A percentile compares a stretch with the other conserved stretches of the same genome.
Evolutionary conservation across 2,888 invertebrate genomes (phyloP).

Genomic region (Mythimna pallens): DNA sequence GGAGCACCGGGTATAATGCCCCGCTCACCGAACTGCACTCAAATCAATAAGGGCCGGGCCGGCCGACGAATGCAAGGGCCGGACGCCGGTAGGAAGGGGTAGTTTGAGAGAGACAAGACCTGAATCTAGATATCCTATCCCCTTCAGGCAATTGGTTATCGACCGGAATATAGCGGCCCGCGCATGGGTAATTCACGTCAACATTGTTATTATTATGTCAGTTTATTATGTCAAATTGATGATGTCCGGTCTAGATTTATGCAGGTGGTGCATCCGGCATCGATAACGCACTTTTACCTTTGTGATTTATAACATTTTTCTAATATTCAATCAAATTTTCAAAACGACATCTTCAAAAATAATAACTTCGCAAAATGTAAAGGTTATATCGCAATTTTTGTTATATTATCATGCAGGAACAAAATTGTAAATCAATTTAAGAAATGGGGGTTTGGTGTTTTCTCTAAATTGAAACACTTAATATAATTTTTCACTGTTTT

Average conservation of each 20-base stretch:
- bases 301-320: conserved; percentile 18
- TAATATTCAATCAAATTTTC: neutral
- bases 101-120: conserved; percentile 86
- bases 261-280: conserved; percentile 52
- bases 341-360: conserved; percentile 3
- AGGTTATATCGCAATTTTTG: conserved; percentile 17
- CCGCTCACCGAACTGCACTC: conserved; percentile 56
- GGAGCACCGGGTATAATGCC: conserved; percentile 73
- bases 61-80: conserved; percentile 36
- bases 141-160: conserved; percentile 84
- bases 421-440: neutral
- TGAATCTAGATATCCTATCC: conserved; percentile 86
- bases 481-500: conserved; percentile 16
- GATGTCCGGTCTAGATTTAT: conserved; percentile 49
- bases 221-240: conserved; percentile 46
- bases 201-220: conserved; percentile 51
- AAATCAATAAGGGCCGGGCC: conserved; percentile 79
- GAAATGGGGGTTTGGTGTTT: neutral
- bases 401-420: neutral
- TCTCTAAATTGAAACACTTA: neutral
- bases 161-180: conserved; percentile 67
- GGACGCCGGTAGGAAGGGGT: conserved; percentile 37
- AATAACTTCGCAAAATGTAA: conserved; percentile 13
- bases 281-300: conserved; percentile 41
- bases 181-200: conserved; percentile 69